Base-by-base conservation (phyloP, 2,888 invertebrate genomes). In the Epinotia demarniana region DNA sequence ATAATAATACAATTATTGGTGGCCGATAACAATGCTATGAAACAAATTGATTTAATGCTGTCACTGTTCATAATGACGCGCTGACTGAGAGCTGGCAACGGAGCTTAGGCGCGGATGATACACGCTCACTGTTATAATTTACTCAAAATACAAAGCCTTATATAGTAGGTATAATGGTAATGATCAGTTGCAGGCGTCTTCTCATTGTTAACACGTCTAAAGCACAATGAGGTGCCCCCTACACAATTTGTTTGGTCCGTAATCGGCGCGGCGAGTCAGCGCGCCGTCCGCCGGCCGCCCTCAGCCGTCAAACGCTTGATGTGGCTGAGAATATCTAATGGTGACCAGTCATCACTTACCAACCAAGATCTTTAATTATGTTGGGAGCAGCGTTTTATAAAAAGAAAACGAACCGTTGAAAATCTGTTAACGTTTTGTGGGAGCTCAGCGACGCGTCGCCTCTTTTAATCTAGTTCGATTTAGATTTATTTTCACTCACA, bases 111-210 rank as follows among this genome's bases (percentile, higher is more conserved):
- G 85, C 89, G 87, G 87, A 90, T 89, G 89, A 90, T 90, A 89
- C 86, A 89, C 87, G 88, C 86, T 87, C 87, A 86, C 91, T 92
- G 92, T 93, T 93, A 94, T 93, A 93, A 93, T 93, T 94, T 93
- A 93, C 93, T 92, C 93, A 93, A 94, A 93, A 94, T 90, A 94
- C 93, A 94, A 93, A 92, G 92, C 93, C 93, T 87, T 92, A 90
- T 90, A 91, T 79, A 90, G 91, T 86, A 92, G 90, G 91, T 86
- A 92, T 92, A 93, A 92, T 93, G 89, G 89, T 92, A 93, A 93
- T 93, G 92, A 93, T 93, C 93, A 91, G 92, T 92, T 93, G 90
- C 89, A 87, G 83, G 87, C 88, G 89, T 89, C 84, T 82, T 82
- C 83, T 90, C 89, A 92, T 94, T 94, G 93, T 94, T 92, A 91